phyloP scores from a whole-genome alignment of 2,797 vertebrate species.

The Danio tinwini region DNA sequence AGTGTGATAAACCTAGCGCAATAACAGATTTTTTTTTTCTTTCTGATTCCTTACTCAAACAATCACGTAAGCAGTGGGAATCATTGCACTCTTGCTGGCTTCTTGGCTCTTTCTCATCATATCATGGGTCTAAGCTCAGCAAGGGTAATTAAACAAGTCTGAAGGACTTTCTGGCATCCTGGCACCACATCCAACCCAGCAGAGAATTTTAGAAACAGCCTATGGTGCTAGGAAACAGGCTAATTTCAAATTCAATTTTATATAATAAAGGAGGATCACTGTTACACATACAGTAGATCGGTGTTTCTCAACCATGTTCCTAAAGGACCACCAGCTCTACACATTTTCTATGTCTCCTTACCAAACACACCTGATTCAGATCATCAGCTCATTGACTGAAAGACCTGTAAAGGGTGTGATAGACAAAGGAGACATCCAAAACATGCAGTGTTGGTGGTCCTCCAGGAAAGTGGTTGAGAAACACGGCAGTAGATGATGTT shows the following conservation, averaged over 20 bases:
- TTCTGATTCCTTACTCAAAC: slow-evolving; percentile 30
- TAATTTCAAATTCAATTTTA: background rate
- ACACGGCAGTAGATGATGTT: no score
- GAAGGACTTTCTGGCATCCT: slow-evolving; percentile 39
- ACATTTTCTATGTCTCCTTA: no score
- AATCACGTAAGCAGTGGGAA: slow-evolving; percentile 40
- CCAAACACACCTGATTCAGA: no score
- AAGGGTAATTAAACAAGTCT: slow-evolving; percentile 57
- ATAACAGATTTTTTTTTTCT: slow-evolving; percentile 3
- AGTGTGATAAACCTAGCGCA: slow-evolving; percentile 41
- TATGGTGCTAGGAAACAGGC: background rate
- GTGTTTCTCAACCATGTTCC: no score
- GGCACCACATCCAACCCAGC: slow-evolving; percentile 15
- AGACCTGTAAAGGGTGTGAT: no score
- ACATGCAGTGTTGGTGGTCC: no score
- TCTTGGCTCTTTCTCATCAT: slow-evolving; percentile 38
- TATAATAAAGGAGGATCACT: background rate
- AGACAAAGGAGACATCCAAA: no score
- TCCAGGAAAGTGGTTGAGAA: no score
- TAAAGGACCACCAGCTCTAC: no score
- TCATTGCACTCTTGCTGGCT: slow-evolving; percentile 29
- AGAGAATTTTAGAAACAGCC: background rate
- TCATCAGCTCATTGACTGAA: no score
- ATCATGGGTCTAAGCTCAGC: slow-evolving; percentile 47
- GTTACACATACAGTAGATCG: background rate